Evolutionary conservation across 2,888 invertebrate genomes (phyloP), one percentile per base, ranked within the genome.

Genomic region (Tenthredo mesomela): DNA sequence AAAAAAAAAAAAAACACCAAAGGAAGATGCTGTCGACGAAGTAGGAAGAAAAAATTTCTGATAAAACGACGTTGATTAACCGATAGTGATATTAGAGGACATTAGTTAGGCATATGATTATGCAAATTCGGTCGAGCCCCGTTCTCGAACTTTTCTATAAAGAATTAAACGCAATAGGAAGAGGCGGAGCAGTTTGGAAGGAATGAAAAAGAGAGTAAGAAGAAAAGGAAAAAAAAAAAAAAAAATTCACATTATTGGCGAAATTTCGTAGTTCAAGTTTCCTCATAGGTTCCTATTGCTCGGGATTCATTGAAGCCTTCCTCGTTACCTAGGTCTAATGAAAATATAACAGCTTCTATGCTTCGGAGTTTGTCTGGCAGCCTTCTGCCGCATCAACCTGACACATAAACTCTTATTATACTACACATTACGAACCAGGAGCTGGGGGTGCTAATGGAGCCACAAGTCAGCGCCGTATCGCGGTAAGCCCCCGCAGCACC

Each of bases 381-480:
- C 91, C 91, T 91, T 91, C 92, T 89, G 90, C 91, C 92, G 92
- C 93, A 93, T 93, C 93, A 93, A 93, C 91, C 93, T 93, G 92
- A 92, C 92, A 93, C 92, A 93, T 93, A 93, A 93, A 93, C 93
- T 93, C 93, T 93, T 93, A 93, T 93, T 93, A 93, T 92, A 90
- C 92, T 92, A 92, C 92, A 93, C 92, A 92, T 93, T 93, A 92
- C 90, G 87, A 90, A 85, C 89, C 89, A 58, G 58, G 50, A 83
- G 65, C 61, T 50, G 84, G 86, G 88, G 87, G 88, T 91, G 92
- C 92, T 93, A 93, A 93, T 93, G 93, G 93, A 93, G 92, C 92
- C 92, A 93, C 93, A 93, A 93, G 93, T 93, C 93, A 93, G 92
- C 89, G 88, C 84, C 89, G 90, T 91, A 92, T 91, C 92, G 91